A percentile compares a stretch with the other conserved stretches of the same genome.
Evolutionary conservation across 1,140 invertebrate genomes (phyloP).

Genomic region (Sitophilus oryzae): DNA sequence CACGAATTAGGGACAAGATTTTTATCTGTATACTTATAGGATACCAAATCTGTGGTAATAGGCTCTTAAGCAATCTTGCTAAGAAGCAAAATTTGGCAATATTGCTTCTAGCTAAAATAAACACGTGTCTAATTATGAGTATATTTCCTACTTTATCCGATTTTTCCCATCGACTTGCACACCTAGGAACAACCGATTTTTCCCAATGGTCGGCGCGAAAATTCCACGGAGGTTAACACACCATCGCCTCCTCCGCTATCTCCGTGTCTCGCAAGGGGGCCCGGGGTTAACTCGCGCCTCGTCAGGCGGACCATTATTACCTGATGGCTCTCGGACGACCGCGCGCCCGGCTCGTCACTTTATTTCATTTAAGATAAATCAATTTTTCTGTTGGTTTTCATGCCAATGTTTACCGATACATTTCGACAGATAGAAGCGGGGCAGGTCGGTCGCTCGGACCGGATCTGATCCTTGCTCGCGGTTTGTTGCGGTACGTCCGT

Average conservation of each 20-base stretch:
- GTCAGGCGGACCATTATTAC: slow-evolving; percentile 25
- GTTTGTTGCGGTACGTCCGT: no score
- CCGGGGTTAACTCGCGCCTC: slow-evolving; percentile 26
- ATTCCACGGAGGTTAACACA: slow-evolving; percentile 12
- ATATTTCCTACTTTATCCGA: background rate
- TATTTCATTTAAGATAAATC: slow-evolving; percentile 30
- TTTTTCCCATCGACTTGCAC: background rate
- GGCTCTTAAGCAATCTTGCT: no score
- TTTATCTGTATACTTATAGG: no score
- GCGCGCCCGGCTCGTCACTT: slow-evolving; percentile 19
- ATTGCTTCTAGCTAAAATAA: no score
- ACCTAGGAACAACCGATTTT: background rate
- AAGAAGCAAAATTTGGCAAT: no score
- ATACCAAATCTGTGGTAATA: no score
- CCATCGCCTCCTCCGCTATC: slow-evolving; percentile 12
- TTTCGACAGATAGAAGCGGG: slow-evolving; percentile 13
- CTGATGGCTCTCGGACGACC: slow-evolving; percentile 4
- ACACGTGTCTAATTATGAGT: no score
- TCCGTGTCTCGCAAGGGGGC: slow-evolving; percentile 20
- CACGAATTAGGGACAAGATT: no score
- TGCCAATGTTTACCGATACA: slow-evolving; percentile 26
- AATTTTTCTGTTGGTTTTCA: slow-evolving; percentile 30
- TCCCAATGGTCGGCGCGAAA: background rate
- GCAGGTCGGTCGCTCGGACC: no score
- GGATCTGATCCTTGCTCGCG: no score